A percentile compares a stretch with the other conserved stretches of the same genome.
Evolutionary conservation across 2,888 invertebrate species (phyloP).

Genomic region (Hartigia nigra): DNA sequence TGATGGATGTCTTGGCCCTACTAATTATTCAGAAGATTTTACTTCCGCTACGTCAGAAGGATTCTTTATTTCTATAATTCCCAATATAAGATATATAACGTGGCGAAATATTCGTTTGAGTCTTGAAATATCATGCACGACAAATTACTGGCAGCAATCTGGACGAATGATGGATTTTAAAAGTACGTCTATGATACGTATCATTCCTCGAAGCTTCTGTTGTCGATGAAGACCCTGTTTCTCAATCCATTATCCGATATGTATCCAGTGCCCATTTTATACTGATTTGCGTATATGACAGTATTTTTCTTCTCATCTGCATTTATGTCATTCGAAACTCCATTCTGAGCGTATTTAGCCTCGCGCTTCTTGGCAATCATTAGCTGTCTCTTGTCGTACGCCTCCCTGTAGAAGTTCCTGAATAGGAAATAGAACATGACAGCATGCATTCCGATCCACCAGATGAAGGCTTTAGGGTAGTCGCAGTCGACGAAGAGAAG

Average conservation of each 20-base stretch:
- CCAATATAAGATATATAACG: not conserved
- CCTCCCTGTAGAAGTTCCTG: slow-evolving; percentile 88
- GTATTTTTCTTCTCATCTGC: slow-evolving; percentile 48
- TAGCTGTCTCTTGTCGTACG: slow-evolving; percentile 71
- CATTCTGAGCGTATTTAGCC: not conserved
- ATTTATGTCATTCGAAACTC: slow-evolving; percentile 3
- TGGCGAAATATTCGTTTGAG: not conserved
- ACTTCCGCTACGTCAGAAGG: not conserved
- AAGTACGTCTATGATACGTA: not conserved
- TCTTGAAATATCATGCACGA: not conserved
- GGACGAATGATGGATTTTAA: not conserved
- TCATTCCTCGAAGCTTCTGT: slow-evolving; percentile 35
- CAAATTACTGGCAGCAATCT: not conserved
- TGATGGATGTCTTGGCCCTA: not conserved
- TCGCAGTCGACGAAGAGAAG: slow-evolving; percentile 89
- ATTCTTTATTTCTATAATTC: not conserved
- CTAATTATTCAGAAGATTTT: not conserved
- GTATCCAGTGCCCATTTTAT: slow-evolving; percentile 68
- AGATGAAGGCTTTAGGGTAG: slow-evolving; percentile 88
- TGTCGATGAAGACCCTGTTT: slow-evolving; percentile 68
- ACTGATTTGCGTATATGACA: slow-evolving; percentile 63
- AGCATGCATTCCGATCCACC: slow-evolving; percentile 93
- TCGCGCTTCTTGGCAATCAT: slow-evolving; percentile 25
- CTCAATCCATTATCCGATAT: slow-evolving; percentile 66
- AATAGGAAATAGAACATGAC: slow-evolving; percentile 94